Evolutionary conservation across 2,888 invertebrate species (phyloP).

Genomic region (Oxycera nigricornis): DNA sequence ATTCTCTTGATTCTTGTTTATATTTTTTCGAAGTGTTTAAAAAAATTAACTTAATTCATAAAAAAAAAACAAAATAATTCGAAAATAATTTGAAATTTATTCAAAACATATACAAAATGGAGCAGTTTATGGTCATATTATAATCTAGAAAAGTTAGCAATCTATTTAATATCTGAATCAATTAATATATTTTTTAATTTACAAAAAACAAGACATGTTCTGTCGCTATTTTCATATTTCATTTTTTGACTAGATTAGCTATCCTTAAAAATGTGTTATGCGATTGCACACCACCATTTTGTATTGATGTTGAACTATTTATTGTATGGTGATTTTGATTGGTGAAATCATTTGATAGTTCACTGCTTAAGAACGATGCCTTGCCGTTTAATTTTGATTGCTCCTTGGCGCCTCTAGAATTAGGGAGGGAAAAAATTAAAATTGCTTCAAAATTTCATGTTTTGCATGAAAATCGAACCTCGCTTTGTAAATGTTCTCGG

Average conservation of each 20-base stretch:
- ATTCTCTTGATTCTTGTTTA: no score
- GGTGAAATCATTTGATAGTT: conserved; percentile 22
- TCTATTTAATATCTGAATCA: conserved; percentile 4
- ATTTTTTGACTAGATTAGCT: conserved; percentile 50
- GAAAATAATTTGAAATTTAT: neutral
- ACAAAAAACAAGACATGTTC: neutral
- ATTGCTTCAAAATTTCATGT: neutral
- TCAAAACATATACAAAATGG: no score
- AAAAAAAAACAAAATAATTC: neutral
- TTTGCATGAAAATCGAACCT: no score
- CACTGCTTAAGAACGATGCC: conserved; percentile 5
- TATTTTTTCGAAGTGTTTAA: no score
- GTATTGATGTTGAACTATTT: neutral
- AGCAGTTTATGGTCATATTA: neutral
- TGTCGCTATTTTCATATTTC: neutral
- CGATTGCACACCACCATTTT: conserved; percentile 34
- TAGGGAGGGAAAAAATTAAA: conserved; percentile 40
- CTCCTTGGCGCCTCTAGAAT: conserved; percentile 64
- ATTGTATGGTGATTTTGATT: conserved; percentile 20
- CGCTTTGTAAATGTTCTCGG: no score
- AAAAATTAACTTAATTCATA: no score
- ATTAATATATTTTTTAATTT: neutral
- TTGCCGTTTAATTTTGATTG: conserved; percentile 56
- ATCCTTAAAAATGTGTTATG: conserved; percentile 49
- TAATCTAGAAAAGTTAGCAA: no score